A percentile compares a stretch with the other conserved stretches of the same genome.
phyloP scores from a whole-genome alignment of 2,113 vertebrate genomes.

The Colistium nudipinnis region DNA sequence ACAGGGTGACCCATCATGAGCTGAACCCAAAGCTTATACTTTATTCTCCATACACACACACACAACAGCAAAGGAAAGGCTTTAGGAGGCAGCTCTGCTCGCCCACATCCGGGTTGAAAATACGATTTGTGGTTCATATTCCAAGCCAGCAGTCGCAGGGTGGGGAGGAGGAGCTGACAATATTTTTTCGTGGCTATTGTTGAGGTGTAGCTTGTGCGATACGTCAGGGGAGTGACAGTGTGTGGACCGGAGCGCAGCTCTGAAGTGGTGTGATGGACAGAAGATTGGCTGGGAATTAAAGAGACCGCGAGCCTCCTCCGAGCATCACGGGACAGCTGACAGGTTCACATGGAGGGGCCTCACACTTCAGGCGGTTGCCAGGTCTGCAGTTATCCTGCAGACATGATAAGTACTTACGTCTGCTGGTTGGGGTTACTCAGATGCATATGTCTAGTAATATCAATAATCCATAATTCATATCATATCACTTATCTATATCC shows the following conservation, averaged over 20 bases:
- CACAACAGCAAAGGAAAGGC: slow-evolving; percentile 26
- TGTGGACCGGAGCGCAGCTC: slow-evolving; percentile 76
- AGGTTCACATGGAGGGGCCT: slow-evolving; percentile 56
- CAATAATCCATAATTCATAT: no score
- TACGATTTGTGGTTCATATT: slow-evolving; percentile 59
- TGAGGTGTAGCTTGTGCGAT: slow-evolving; percentile 70
- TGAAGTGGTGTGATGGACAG: slow-evolving; percentile 80
- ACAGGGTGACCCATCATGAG: slow-evolving; percentile 24
- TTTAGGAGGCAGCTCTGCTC: slow-evolving; percentile 46
- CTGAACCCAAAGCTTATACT: slow-evolving; percentile 28
- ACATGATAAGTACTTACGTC: neutral
- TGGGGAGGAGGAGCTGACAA: slow-evolving; percentile 65
- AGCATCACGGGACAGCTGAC: slow-evolving; percentile 74
- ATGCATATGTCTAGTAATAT: no score
- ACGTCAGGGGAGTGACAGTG: slow-evolving; percentile 79
- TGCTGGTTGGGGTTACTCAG: neutral
- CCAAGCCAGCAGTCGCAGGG: slow-evolving; percentile 38
- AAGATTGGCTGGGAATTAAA: slow-evolving; percentile 83
- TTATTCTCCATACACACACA: slow-evolving; percentile 16
- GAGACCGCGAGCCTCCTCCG: slow-evolving; percentile 69
- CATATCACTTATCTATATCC: no score
- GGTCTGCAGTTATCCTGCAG: neutral
- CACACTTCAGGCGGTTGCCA: slow-evolving; percentile 9
- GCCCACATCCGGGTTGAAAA: slow-evolving; percentile 46
- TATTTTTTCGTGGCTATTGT: slow-evolving; percentile 68